Evolutionary conservation across 2,888 invertebrate genomes (phyloP), one percentile per base, ranked within the genome.

Genomic region (Andrena haemorrhoa): DNA sequence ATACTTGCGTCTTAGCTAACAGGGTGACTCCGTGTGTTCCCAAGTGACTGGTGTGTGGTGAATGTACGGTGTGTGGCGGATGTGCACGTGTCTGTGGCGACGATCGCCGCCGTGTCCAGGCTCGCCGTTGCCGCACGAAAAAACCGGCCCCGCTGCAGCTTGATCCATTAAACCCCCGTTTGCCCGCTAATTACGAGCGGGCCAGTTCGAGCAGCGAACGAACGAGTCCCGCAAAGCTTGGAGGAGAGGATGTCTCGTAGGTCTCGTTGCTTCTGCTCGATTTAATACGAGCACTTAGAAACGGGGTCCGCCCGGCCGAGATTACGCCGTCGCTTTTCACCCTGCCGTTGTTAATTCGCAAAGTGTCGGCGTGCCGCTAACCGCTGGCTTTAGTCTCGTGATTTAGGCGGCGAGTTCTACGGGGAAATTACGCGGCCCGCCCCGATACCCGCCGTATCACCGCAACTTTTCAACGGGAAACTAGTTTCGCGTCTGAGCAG

Each of bases 271-370:
- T 71, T 66, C 66, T 35, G 35, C 61, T 73, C 58, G 70, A 83
- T 64, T 79, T 79, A 66, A 64, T 23, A 2, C 29, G n/a, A 31
- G 58, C 69, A 8, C 64, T 33, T 47, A 49, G 26, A 51, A 63
- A 26, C 41, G 26, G 33, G n/a, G 20, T 73, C 8, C 29, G 41
- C 12, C 35, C 33, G 35, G 16, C 35, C 29, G 29, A 69, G 68
- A 80, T 68, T 65, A 53, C 71, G 56, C 41, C 35, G 31, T 23
- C 29, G 49, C 51, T 77, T 79, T 60, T 79, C 56, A n/a, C 20
- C 61, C 41, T n/a, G 41, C n/a, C 53, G 61, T 71, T 71, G 79
- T 79, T 85, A 79, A 85, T 82, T 79, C 71, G 61, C 56, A 23
- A 63, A 70, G 61, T 49, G 70, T 65, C 26, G 69, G 73, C 49